Evolutionary conservation across 2,888 invertebrate genomes (phyloP).

Genomic region (Schizaphis graminum): DNA sequence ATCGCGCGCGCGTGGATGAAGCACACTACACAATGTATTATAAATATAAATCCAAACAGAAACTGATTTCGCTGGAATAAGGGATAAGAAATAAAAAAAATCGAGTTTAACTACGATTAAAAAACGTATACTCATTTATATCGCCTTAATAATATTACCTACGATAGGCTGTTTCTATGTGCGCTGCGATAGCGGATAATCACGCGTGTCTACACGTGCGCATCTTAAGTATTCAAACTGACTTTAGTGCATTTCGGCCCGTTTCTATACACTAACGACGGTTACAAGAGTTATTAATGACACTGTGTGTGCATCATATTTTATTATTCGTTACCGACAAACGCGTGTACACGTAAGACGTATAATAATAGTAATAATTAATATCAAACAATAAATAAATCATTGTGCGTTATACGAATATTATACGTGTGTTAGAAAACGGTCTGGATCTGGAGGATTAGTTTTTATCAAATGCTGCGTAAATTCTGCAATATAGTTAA

Average conservation of each 20-base stretch:
- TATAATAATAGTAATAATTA: neutral
- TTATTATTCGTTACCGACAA: neutral
- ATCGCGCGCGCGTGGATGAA: too few species aligned
- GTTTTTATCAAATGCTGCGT: neutral
- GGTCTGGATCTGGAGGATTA: neutral
- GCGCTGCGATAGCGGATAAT: neutral
- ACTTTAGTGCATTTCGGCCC: neutral
- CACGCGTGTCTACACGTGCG: neutral
- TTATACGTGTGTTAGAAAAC: neutral
- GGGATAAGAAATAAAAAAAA: neutral
- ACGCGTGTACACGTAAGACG: neutral
- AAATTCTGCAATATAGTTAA: neutral
- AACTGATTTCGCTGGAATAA: neutral
- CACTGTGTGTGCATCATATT: neutral
- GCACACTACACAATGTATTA: too few species aligned
- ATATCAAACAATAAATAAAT: neutral
- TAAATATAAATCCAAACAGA: neutral
- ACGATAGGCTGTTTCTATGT: neutral
- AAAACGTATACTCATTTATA: neutral
- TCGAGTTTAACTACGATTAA: too few species aligned
- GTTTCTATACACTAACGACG: neutral
- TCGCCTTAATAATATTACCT: neutral
- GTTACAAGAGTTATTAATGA: neutral
- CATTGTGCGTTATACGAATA: neutral
- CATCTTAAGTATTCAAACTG: neutral